Evolutionary conservation across 2,888 invertebrate species (phyloP).

Genomic region (Vandiemenella viatica): DNA sequence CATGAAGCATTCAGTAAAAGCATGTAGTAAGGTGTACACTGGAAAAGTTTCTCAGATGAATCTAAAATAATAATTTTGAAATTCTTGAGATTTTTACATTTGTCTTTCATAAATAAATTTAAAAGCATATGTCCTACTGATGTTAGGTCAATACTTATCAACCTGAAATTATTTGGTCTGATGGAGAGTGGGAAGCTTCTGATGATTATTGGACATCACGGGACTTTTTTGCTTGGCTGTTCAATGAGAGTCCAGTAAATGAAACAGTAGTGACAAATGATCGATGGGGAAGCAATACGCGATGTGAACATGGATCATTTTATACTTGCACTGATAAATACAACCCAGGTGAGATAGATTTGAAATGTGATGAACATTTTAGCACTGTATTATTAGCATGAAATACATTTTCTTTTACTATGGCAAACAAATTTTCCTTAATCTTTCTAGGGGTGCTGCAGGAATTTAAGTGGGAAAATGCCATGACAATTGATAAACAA

Average conservation of each 20-base stretch:
- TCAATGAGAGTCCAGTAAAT: constrained; percentile 80
- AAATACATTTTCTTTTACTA: not conserved
- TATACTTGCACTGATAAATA: constrained; percentile 72
- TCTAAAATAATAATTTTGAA: too few relatives aligned
- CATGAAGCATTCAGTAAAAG: too few relatives aligned
- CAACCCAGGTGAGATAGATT: constrained; percentile 71
- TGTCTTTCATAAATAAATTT: too few relatives aligned
- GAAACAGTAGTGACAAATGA: constrained; percentile 85
- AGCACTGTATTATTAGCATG: not conserved
- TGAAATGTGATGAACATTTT: constrained; percentile 10
- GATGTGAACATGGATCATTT: constrained; percentile 79
- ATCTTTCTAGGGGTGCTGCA: constrained; percentile 42
- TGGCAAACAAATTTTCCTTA: not conserved
- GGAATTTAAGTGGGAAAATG: constrained; percentile 89
- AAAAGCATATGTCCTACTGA: too few relatives aligned
- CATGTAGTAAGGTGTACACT: too few relatives aligned
- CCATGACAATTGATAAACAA: constrained; percentile 71
- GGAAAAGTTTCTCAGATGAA: too few relatives aligned
- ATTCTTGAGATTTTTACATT: too few relatives aligned
- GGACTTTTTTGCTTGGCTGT: constrained; percentile 82
- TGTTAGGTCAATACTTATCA: constrained; percentile 30
- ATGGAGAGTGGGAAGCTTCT: constrained; percentile 85
- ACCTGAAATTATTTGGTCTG: constrained; percentile 75
- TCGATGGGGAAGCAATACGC: constrained; percentile 70
- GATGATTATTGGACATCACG: constrained; percentile 72